Evolutionary conservation across 2,113 vertebrate genomes (phyloP), one percentile per base, ranked within the genome.

Genomic region (Chascanopsetta lugubris): DNA sequence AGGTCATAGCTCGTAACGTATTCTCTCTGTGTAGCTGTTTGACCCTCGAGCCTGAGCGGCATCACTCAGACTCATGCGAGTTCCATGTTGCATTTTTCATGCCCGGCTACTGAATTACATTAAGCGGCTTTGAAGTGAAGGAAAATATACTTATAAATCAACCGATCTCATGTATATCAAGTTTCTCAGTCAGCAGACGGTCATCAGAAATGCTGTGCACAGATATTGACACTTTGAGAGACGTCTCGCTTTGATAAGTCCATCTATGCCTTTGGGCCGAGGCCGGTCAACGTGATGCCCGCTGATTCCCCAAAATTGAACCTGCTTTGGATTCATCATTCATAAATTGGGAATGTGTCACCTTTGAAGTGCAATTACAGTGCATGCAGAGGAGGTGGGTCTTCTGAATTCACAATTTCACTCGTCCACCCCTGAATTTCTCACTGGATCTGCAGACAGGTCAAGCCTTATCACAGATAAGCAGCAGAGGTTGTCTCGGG

Each of bases 171-270:
- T 76, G 68, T 74, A 66, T 74, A 65, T 82, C 49, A 63, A 70
- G 71, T 67, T 63, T 72, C 25, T 45, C 69, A 69, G 40, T 72
- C 65, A 59, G 68, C 11, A 20, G 77, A 43, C 69, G 65, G 40
- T 69, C 47, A 87, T 88, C 78, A 63, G 24, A 64, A 66, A 61
- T 73, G 71, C 75, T 53, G 77, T 51, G 69, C 72, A 43, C 67
- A 75, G 64, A 80, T 90, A 90, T 90, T 76, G 87, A 87, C 78
- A 87, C 75, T 66, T 68, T 53, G 62, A 76, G 66, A 83, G 77
- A 87, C 78, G 48, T 85, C 76, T 85, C 65, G 76, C 88, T 91
- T 89, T 88, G 87, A 88, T 88, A 84, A 77, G 80, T 86, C 71
- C 72, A 68, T 88, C 62, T 67, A 6, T 81, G 87, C 89, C 80